A percentile compares a stretch with the other conserved stretches of the same genome.
Evolutionary conservation across 2,113 vertebrate species (phyloP).

Genomic region (Promerops cafer): DNA sequence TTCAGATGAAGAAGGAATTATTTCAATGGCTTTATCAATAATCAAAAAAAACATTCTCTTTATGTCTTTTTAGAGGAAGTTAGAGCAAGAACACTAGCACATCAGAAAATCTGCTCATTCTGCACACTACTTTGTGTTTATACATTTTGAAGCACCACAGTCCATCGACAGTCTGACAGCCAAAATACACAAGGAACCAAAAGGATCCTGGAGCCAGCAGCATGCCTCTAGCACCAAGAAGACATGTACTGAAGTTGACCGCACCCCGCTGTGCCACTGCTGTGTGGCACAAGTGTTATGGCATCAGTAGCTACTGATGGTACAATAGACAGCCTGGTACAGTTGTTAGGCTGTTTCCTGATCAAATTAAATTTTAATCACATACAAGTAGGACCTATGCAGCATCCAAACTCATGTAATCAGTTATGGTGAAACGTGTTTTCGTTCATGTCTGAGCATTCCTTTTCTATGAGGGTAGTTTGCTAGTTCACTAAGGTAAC

Average conservation of each 20-base stretch:
- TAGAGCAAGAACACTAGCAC: background rate
- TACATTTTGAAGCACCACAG: background rate
- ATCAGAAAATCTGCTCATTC: background rate
- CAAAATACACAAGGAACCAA: background rate
- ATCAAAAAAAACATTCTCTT: background rate
- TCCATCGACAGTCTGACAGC: background rate
- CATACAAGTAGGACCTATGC: background rate
- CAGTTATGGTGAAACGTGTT: background rate
- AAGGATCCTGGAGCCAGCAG: background rate
- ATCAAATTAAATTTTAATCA: accelerated
- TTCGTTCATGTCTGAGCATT: background rate
- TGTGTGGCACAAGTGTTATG: accelerated
- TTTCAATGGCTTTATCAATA: background rate
- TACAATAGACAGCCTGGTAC: background rate
- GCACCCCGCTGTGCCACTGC: background rate
- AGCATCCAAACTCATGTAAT: background rate
- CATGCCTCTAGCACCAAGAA: background rate
- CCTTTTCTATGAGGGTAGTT: background rate
- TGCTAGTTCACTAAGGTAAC: background rate
- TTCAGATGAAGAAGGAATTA: background rate
- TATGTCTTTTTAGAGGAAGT: background rate
- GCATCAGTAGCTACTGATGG: background rate
- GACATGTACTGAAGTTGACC: background rate
- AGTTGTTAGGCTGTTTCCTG: background rate
- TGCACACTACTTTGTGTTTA: accelerated